These are phyloP conservation scores for Falco peregrinus DNA, from an alignment of 2,797 vertebrate species.

Conservation along the genomic window DNA sequence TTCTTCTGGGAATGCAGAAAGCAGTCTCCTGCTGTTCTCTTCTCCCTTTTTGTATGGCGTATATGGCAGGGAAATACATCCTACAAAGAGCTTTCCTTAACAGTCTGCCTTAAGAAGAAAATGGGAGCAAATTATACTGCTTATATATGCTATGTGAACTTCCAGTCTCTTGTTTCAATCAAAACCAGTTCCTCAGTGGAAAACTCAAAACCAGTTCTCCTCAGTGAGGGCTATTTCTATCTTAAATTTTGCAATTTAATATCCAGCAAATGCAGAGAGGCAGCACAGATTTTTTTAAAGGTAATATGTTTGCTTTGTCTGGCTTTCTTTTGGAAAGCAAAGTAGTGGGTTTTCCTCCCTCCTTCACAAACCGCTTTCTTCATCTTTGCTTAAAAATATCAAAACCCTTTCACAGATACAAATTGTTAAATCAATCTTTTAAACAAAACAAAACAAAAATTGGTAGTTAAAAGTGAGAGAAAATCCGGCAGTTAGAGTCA, in stretches of 20 bases:
- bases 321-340: slow-evolving; percentile 3
- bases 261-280: neutral
- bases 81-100: neutral
- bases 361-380: neutral
- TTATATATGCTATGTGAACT: neutral
- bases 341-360: neutral
- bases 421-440: neutral
- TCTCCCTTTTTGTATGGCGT: neutral
- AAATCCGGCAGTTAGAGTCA: neutral
- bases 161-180: slow-evolving; percentile 17
- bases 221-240: neutral
- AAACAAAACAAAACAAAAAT: neutral
- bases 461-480: neutral
- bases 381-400: neutral
- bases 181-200: neutral
- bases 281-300: neutral
- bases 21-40: neutral
- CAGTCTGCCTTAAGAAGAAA: neutral
- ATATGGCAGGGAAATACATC: neutral
- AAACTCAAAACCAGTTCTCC: neutral
- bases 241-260: neutral
- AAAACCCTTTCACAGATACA: neutral
- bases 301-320: neutral
- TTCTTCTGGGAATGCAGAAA: neutral
- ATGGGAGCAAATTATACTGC: neutral